Evolutionary conservation across 2,888 invertebrate species (phyloP).

Genomic region (Sycophila texana): DNA sequence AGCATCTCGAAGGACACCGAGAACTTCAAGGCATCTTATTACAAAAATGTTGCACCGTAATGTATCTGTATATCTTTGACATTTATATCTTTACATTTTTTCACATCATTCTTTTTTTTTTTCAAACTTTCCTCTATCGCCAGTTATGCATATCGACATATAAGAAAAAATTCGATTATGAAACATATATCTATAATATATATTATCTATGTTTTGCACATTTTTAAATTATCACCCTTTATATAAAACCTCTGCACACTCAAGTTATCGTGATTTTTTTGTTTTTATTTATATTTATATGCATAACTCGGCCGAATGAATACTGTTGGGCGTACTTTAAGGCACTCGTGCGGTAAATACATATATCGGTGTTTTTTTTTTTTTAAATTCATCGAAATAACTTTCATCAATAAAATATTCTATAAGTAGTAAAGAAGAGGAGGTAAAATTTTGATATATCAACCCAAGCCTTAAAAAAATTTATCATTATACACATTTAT

Average conservation of each 20-base stretch:
- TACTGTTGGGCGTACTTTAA: constrained; percentile 68
- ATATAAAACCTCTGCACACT: constrained; percentile 50
- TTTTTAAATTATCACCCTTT: constrained; percentile 35
- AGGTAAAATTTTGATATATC: constrained; percentile 45
- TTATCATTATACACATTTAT: constrained; percentile 37
- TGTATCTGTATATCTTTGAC: constrained; percentile 42
- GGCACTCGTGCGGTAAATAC: constrained; percentile 72
- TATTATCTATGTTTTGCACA: constrained; percentile 37
- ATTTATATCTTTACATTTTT: constrained; percentile 35
- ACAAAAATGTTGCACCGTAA: constrained; percentile 51
- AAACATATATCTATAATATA: constrained; percentile 45
- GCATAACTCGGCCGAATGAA: constrained; percentile 57
- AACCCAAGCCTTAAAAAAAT: constrained; percentile 23
- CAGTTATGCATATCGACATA: constrained; percentile 43
- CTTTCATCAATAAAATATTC: constrained; percentile 40
- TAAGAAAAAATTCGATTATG: constrained; percentile 29
- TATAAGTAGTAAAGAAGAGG: constrained; percentile 37
- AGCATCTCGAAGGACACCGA: constrained; percentile 53
- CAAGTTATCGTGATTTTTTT: constrained; percentile 42
- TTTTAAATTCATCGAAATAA: constrained; percentile 12
- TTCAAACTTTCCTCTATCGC: constrained; percentile 7
- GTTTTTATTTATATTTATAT: constrained; percentile 57
- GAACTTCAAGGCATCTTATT: constrained; percentile 47
- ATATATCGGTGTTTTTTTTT: constrained; percentile 57
- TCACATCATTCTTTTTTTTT: constrained; percentile 16